Conservation (phyloP, 2,113 vertebrate species). For the Empidonax traillii region DNA sequence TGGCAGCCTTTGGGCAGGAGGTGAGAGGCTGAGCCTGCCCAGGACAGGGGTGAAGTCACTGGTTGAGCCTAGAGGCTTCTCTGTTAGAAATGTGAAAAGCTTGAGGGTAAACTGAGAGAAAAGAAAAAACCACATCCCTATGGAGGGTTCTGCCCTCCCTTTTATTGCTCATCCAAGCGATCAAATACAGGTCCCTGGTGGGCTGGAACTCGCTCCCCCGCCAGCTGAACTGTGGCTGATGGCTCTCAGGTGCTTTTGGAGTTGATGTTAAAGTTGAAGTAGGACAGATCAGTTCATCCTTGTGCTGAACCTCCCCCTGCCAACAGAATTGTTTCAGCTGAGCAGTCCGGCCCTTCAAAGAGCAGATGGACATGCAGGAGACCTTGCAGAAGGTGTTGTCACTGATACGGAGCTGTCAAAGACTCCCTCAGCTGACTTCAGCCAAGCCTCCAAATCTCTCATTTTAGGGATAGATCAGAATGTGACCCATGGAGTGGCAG, state of each 20-base stretch:
- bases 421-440: background rate
- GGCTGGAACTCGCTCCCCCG: fast-evolving
- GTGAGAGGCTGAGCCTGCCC: background rate
- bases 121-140: fast-evolving
- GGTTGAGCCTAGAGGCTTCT: background rate
- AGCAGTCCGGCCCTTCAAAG: background rate
- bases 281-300: fast-evolving
- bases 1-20: background rate
- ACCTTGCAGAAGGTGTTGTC: background rate
- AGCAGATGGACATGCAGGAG: background rate
- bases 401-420: background rate
- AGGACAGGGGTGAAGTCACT: fast-evolving
- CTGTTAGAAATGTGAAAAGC: background rate
- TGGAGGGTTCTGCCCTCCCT: background rate
- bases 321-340: background rate
- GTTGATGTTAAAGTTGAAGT: background rate
- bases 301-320: background rate
- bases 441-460: background rate
- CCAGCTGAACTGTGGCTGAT: background rate
- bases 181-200: fast-evolving
- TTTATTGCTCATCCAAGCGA: background rate
- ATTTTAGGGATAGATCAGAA: background rate
- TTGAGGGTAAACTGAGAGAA: background rate
- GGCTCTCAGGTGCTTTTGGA: background rate
- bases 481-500: background rate